Evolutionary conservation across 2,113 vertebrate genomes (phyloP), one percentile per base, ranked within the genome.

Genomic region (Microcebus tavaratra): DNA sequence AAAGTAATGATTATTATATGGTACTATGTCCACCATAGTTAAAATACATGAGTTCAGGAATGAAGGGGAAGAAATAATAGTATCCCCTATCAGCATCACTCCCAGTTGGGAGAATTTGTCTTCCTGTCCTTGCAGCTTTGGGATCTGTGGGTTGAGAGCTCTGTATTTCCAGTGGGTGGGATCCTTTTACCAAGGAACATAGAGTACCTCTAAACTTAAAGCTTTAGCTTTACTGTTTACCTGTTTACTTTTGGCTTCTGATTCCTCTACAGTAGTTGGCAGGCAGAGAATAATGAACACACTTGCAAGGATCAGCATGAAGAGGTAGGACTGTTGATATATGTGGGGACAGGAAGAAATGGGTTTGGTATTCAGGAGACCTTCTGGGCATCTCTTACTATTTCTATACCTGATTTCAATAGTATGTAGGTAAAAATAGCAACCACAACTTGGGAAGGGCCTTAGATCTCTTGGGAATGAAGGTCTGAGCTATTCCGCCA

Each of bases 141-240:
- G 36, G 25, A 81, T 81, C 36, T 92, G 55, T 17, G 31, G 21
- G 25, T 82, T n/a, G 45, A 63, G 17, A 55, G 15, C 18, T 65
- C 29, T 81, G 1, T 72, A 73, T 91, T 95, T 45, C 89, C 29
- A 31, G 10, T 29, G 50, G 1, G 1, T 57, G 17, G 36, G 6
- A 5, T 76, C 55, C 50, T 84, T 68, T 34, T 34, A 59, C 36
- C 21, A 23, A 75, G 25, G 25, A 73, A 31, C 21, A 81, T 13
- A 81, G 29, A 73, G 36, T 92, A 61, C 63, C 27, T 91, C 15
- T 87, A 80, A 86, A 72, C 55, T n/a, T 87, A 91, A 79, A 91
- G 55, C 36, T 90, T 67, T 59, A 83, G 48, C n/a, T 80, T 11
- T 63, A 12, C 27, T 63, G 61, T 63, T 55, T 91, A 45, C 53